Evolutionary conservation across 1,140 invertebrate species (phyloP).

Genomic region (Drosophila subpulchrella): DNA sequence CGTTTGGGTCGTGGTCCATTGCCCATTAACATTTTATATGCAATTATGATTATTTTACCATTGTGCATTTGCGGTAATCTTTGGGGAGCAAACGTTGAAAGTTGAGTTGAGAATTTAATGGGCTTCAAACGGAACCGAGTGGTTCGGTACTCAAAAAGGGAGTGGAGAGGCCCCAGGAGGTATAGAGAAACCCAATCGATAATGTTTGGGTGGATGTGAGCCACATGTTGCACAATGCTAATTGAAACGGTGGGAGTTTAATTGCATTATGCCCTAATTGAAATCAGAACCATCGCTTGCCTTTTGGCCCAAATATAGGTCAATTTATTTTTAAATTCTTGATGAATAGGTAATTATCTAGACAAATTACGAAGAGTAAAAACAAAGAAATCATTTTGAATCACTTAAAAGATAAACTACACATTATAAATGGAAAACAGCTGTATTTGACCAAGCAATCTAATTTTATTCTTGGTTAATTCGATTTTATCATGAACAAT

Average conservation of each 20-base stretch:
- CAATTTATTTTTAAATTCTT: too few relatives aligned
- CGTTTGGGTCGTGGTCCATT: slow-evolving; percentile 57
- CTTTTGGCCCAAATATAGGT: too few relatives aligned
- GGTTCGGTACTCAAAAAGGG: background rate
- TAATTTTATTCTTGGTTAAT: background rate
- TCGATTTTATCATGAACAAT: background rate
- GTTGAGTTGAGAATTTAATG: slow-evolving; percentile 66
- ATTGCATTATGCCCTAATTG: slow-evolving; percentile 21
- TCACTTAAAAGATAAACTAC: too few relatives aligned
- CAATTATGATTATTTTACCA: slow-evolving; percentile 83
- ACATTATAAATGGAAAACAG: background rate
- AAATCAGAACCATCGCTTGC: slow-evolving; percentile 1
- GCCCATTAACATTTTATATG: slow-evolving; percentile 83
- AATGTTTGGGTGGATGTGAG: slow-evolving; percentile 18
- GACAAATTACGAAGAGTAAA: too few relatives aligned
- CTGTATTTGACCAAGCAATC: background rate
- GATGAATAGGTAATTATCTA: too few relatives aligned
- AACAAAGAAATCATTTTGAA: too few relatives aligned
- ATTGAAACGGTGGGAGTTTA: slow-evolving; percentile 28
- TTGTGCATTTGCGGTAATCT: slow-evolving; percentile 82
- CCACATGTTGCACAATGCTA: slow-evolving; percentile 38
- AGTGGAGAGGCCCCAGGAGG: background rate
- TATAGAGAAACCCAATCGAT: slow-evolving; percentile 12
- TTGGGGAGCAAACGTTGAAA: slow-evolving; percentile 74
- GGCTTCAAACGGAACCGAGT: slow-evolving; percentile 37